Evolutionary conservation across 2,797 vertebrate genomes (phyloP).

Genomic region (Betta splendens): DNA sequence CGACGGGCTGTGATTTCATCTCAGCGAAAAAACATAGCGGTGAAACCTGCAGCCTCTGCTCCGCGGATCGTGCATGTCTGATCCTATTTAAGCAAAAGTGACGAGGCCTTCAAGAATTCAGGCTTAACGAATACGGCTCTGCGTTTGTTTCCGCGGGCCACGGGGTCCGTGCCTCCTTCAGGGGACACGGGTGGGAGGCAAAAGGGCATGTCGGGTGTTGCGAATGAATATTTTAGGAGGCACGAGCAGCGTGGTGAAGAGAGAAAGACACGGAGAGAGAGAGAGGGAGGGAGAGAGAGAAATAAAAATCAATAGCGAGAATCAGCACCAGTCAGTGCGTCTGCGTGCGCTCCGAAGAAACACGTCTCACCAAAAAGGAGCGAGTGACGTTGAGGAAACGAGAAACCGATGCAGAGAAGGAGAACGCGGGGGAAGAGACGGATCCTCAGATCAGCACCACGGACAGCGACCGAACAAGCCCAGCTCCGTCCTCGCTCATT

Average conservation of each 20-base stretch:
- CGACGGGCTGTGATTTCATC: conserved; percentile 18
- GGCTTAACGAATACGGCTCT: neutral
- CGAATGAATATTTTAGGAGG: conserved; percentile 50
- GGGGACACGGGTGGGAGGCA: conserved; percentile 45
- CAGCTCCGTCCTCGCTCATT: neutral
- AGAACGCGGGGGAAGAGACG: neutral
- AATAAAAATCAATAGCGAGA: neutral
- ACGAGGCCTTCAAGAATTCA: neutral
- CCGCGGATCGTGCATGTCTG: neutral
- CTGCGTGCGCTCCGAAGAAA: neutral
- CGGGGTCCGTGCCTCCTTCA: neutral
- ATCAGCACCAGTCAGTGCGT: neutral
- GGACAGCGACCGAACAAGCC: conserved; percentile 31
- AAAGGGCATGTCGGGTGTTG: conserved; percentile 46
- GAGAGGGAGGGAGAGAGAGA: neutral
- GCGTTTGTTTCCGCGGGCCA: neutral
- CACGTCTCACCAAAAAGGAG: too few species aligned
- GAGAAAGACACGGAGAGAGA: neutral
- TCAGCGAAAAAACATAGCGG: neutral
- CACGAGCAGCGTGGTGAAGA: conserved; percentile 8
- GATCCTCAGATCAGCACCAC: conserved; percentile 31
- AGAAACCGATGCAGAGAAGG: neutral
- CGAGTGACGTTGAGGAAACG: too few species aligned
- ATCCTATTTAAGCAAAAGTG: neutral
- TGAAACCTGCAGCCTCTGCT: neutral